Percentiles rank a stretch among this genome's conserved stretches.
Evolutionary conservation across 2,113 vertebrate species (phyloP).

Genomic region (Alexandromys fortis): DNA sequence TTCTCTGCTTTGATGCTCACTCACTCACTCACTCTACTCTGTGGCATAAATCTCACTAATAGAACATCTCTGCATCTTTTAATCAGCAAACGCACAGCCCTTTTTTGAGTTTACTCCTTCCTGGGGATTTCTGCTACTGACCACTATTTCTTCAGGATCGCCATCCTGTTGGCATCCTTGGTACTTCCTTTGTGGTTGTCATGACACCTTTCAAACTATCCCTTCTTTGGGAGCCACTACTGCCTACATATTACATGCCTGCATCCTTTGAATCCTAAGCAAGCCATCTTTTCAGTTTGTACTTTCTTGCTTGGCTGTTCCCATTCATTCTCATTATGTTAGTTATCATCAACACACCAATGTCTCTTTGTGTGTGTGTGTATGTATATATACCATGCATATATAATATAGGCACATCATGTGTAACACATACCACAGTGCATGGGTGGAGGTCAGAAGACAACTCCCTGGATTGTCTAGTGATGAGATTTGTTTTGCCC

Average conservation of each 20-base stretch:
- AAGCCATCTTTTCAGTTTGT: conserved; percentile 5
- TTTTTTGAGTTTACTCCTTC: not conserved
- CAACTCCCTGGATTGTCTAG: not conserved
- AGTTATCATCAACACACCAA: not conserved
- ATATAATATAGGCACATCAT: too few relatives aligned
- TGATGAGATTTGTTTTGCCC: not conserved
- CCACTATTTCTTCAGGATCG: not conserved
- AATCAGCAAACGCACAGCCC: not conserved
- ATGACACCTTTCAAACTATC: not conserved
- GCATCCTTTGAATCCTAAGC: conserved; percentile 21
- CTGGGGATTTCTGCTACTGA: conserved; percentile 38
- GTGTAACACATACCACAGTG: not conserved
- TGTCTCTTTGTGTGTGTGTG: not conserved
- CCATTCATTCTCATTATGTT: conserved; percentile 37
- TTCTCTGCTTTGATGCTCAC: not conserved
- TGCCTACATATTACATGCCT: not conserved
- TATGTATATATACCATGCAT: not conserved
- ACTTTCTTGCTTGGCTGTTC: not conserved
- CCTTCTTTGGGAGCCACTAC: not conserved
- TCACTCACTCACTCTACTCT: not conserved
- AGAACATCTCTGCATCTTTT: not conserved
- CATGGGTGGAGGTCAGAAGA: not conserved
- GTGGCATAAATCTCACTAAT: not conserved
- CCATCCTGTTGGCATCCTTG: not conserved
- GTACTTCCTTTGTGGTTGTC: not conserved